Conservation (phyloP, 2,888 invertebrate genomes). For the Apeira syringaria region DNA sequence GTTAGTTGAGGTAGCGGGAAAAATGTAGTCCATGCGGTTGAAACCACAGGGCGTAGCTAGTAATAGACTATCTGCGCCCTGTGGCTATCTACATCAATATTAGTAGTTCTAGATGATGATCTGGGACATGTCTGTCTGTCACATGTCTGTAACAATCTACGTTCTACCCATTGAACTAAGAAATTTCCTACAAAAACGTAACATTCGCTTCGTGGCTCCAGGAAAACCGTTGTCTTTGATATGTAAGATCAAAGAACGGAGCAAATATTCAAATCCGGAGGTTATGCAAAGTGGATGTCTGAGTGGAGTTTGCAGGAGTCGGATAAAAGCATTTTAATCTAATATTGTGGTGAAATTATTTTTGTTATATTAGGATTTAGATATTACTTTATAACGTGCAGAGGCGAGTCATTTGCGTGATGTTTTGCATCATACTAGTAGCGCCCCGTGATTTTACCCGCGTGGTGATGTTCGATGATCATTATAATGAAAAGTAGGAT, state of each 20-base stretch:
- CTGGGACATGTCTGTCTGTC: slow-evolving; percentile 5
- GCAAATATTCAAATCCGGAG: slow-evolving; percentile 21
- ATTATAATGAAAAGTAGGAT: too few relatives aligned
- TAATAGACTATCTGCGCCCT: too few relatives aligned
- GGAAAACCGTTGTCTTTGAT: slow-evolving; percentile 19
- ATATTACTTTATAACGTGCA: too few relatives aligned
- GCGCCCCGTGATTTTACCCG: too few relatives aligned
- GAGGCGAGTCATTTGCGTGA: too few relatives aligned
- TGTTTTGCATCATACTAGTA: too few relatives aligned
- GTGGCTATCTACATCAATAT: too few relatives aligned
- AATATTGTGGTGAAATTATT: slow-evolving; percentile 2
- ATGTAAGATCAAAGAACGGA: slow-evolving; percentile 18
- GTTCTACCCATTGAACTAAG: slow-evolving; percentile 17
- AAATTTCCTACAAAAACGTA: slow-evolving; percentile 17
- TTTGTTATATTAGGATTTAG: background rate
- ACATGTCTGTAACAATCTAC: slow-evolving; percentile 12
- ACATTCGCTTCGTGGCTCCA: slow-evolving; percentile 1
- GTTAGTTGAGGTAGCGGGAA: too few relatives aligned
- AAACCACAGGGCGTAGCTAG: too few relatives aligned
- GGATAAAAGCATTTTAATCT: slow-evolving; percentile 3
- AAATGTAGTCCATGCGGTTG: too few relatives aligned
- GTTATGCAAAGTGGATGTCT: slow-evolving; percentile 9
- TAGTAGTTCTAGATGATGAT: too few relatives aligned
- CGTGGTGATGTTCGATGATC: too few relatives aligned
- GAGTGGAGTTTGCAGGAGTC: slow-evolving; percentile 3